phyloP scores from a whole-genome alignment of 2,113 vertebrate species.

The Amphiprion percula region DNA sequence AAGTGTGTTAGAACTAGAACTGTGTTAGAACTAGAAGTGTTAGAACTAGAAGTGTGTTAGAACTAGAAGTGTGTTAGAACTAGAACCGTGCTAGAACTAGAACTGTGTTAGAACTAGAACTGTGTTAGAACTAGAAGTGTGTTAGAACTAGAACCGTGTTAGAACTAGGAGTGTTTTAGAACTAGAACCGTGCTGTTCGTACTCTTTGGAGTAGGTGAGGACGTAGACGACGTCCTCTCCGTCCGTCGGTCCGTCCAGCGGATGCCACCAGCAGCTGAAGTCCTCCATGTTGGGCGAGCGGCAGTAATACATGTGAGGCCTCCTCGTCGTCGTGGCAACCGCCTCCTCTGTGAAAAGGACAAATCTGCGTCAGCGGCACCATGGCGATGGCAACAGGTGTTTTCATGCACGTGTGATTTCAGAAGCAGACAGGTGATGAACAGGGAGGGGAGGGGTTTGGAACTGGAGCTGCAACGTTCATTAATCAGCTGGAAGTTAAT shows the following conservation, averaged over 20 bases:
- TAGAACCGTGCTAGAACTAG: no score
- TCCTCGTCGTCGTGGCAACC: constrained; percentile 21
- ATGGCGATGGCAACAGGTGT: not conserved
- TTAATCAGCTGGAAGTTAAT: no score
- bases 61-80: no score
- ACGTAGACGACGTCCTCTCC: constrained; percentile 65
- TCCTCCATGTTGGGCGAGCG: constrained; percentile 86
- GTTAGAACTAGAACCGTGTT: no score
- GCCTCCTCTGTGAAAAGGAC: constrained; percentile 13
- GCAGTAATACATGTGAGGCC: constrained; percentile 81
- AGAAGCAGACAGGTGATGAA: not conserved
- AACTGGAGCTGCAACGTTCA: no score
- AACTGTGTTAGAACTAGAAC: no score
- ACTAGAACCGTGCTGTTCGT: constrained; percentile 15
- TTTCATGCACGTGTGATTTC: not conserved
- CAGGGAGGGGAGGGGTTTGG: no score
- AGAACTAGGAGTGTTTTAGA: no score
- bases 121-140: no score
- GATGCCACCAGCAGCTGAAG: constrained; percentile 86
- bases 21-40: no score
- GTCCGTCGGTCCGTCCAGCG: constrained; percentile 66
- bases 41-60: no score
- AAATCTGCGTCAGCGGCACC: not conserved
- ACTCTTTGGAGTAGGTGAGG: constrained; percentile 81
- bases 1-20: no score